Percentiles rank a stretch among this genome's conserved stretches.
Conservation (phyloP, 2,113 vertebrate genomes). For the Muntiacus muntjak region DNA sequence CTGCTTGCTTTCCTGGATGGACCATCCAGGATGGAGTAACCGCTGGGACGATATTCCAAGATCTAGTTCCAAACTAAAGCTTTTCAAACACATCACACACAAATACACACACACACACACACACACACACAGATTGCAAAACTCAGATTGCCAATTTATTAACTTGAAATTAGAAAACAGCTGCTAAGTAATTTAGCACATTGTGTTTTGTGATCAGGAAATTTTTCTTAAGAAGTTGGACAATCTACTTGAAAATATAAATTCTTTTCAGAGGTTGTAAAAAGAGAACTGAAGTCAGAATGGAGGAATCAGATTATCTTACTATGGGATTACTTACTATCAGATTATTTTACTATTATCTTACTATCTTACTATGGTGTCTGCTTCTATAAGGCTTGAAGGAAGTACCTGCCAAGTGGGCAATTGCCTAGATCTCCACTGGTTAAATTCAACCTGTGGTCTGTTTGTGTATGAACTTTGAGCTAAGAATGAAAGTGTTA, state of each 20-base stretch:
- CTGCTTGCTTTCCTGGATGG: neutral
- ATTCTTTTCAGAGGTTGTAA: neutral
- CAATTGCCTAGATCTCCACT: neutral
- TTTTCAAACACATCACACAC: neutral
- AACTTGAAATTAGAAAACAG: neutral
- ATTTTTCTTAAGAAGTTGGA: neutral
- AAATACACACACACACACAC: neutral
- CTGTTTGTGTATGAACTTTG: neutral
- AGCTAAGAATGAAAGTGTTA: neutral
- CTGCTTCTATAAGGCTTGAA: neutral
- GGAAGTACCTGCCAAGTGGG: neutral
- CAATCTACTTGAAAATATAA: neutral
- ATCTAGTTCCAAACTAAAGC: neutral
- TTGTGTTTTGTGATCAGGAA: neutral
- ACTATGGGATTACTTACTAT: neutral
- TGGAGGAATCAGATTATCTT: neutral
- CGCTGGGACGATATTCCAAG: no score
- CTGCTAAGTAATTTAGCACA: neutral
- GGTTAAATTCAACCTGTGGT: neutral
- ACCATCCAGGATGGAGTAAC: neutral
- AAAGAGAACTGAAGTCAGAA: neutral
- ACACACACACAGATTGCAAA: neutral
- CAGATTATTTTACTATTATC: no score
- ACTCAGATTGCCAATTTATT: neutral
- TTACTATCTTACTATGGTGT: neutral